Percentiles rank a stretch among this genome's conserved stretches.
phyloP scores from a whole-genome alignment of 2,797 vertebrate species.

The Perodicticus potto region DNA sequence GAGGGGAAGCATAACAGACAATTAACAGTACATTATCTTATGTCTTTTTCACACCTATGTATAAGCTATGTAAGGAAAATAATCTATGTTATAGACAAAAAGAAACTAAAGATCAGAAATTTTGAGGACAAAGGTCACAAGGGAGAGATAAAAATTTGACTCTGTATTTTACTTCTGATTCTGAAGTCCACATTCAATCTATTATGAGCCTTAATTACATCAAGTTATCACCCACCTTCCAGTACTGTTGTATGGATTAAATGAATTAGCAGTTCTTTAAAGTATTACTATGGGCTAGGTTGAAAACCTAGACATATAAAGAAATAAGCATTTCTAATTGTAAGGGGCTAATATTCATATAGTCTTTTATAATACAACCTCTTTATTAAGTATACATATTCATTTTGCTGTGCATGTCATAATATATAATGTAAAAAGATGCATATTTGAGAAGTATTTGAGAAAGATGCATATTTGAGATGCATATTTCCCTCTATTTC shows the following conservation, averaged over 20 bases:
- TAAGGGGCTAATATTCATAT: neutral
- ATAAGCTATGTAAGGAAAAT: slow-evolving; percentile 31
- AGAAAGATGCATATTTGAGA: neutral
- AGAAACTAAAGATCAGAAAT: neutral
- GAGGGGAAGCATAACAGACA: neutral
- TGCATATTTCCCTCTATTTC: neutral
- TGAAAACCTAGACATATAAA: slow-evolving; percentile 20
- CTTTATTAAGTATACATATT: slow-evolving; percentile 31
- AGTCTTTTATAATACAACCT: slow-evolving; percentile 6
- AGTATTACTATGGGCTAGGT: neutral
- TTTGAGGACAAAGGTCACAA: neutral
- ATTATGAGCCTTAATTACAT: neutral
- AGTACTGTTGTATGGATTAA: neutral
- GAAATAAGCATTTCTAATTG: slow-evolving; percentile 24
- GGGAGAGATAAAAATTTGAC: neutral
- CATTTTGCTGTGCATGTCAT: neutral
- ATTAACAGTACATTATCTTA: neutral
- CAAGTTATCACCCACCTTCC: neutral
- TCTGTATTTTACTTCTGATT: slow-evolving; percentile 37
- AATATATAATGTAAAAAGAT: neutral
- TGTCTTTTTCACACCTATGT: neutral
- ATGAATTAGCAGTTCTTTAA: neutral
- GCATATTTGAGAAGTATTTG: neutral
- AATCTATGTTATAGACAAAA: slow-evolving; percentile 40
- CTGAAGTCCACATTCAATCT: slow-evolving; percentile 3